Percentiles rank a stretch among this genome's conserved stretches.
Evolutionary conservation across 1,140 invertebrate species (phyloP).

Genomic region (Hypsibius dujardini): DNA sequence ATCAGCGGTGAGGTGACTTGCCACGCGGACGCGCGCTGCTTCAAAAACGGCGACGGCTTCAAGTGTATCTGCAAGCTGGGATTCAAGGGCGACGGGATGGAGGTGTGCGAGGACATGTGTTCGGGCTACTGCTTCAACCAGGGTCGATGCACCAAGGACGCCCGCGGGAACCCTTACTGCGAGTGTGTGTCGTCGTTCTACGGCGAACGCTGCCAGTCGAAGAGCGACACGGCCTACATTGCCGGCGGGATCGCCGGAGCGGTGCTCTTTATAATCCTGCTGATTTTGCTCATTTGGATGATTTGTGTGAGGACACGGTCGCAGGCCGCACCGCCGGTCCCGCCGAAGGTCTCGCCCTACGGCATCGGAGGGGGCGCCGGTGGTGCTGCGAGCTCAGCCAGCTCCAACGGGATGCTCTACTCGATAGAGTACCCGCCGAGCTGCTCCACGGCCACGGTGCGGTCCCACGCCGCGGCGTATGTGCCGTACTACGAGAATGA

Average conservation of each 20-base stretch:
- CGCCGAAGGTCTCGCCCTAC: not conserved
- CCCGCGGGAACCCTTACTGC: slow-evolving; percentile 59
- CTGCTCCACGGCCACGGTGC: not conserved
- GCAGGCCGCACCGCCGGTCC: not conserved
- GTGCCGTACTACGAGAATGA: slow-evolving; percentile 5
- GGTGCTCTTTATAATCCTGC: not conserved
- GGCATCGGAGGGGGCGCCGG: too few relatives aligned
- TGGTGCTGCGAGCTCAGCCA: not conserved
- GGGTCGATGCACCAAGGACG: slow-evolving; percentile 69
- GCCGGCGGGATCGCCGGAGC: not conserved
- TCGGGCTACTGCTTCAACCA: slow-evolving; percentile 73
- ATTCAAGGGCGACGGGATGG: slow-evolving; percentile 51
- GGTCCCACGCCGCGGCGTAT: not conserved
- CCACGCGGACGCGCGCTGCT: slow-evolving; percentile 67
- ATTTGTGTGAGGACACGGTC: not conserved
- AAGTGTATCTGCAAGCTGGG: slow-evolving; percentile 82
- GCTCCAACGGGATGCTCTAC: not conserved
- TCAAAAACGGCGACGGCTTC: slow-evolving; percentile 65
- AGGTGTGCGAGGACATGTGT: slow-evolving; percentile 53
- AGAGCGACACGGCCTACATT: slow-evolving; percentile 76
- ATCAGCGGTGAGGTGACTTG: slow-evolving; percentile 55
- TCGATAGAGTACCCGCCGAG: not conserved
- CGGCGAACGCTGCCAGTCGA: slow-evolving; percentile 68
- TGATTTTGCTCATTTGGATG: slow-evolving; percentile 1
- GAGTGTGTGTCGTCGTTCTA: slow-evolving; percentile 75